A percentile compares a stretch with the other conserved stretches of the same genome.
Evolutionary conservation across 35 echinoderm and acorn worm genomes (phyloP).

Genomic region (Diadema setosum): DNA sequence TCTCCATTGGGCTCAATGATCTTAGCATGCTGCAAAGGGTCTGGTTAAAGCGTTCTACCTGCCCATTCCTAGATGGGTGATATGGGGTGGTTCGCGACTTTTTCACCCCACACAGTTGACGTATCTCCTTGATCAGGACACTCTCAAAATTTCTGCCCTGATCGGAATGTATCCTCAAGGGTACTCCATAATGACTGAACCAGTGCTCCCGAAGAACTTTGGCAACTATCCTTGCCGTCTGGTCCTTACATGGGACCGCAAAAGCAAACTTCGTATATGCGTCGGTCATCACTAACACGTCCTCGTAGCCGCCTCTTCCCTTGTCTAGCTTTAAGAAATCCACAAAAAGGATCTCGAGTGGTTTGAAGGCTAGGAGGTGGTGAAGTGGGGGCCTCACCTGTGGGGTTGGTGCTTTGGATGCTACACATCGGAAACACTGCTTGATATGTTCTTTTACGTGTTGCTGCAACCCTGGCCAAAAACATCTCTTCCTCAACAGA

Average conservation of each 20-base stretch:
- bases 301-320: background rate
- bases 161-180: no score
- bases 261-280: slow-evolving; percentile 38
- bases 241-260: slow-evolving; percentile 34
- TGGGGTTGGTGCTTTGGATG: background rate
- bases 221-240: slow-evolving; percentile 27
- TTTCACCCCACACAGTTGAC: background rate
- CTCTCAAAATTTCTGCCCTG: slow-evolving; percentile 37
- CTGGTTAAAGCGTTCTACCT: background rate
- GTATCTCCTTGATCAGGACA: slow-evolving; percentile 8
- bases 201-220: slow-evolving; percentile 25
- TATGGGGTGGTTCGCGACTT: background rate
- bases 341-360: slow-evolving; percentile 29
- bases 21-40: background rate
- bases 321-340: slow-evolving; percentile 43
- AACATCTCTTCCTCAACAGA: background rate
- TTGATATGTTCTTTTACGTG: background rate
- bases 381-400: background rate
- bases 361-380: slow-evolving; percentile 36
- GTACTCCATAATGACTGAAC: slow-evolving; percentile 45
- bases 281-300: slow-evolving; percentile 58
- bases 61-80: background rate
- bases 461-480: background rate
- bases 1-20: no score
- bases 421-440: background rate